Percentiles rank a stretch among this genome's conserved stretches.
Conservation (phyloP, 2,888 invertebrate genomes). For the Choristoneura rosaceana region DNA sequence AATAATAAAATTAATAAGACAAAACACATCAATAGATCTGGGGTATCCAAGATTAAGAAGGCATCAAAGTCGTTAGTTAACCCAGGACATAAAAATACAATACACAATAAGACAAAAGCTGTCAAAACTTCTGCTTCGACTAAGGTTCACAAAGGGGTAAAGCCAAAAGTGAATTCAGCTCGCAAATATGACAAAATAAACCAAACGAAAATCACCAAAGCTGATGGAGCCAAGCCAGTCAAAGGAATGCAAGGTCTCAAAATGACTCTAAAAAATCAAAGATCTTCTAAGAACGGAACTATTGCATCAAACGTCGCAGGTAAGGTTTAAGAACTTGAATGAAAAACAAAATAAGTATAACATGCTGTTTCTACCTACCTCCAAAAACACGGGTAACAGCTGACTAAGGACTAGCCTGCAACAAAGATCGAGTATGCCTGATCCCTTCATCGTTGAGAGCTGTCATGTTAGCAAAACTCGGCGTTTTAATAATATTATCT, state of each 20-base stretch:
- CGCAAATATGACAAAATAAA: neutral
- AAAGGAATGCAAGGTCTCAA: neutral
- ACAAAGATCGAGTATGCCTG: too few species aligned
- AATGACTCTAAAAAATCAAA: neutral
- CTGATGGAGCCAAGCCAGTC: neutral
- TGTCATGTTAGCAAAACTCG: neutral
- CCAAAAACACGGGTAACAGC: neutral
- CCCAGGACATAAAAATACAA: neutral
- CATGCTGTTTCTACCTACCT: too few species aligned
- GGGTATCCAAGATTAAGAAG: slow-evolving; percentile 28
- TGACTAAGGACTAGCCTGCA: neutral
- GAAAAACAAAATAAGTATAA: too few species aligned
- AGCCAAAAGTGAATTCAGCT: neutral
- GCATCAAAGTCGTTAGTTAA: neutral
- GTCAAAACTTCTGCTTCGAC: neutral
- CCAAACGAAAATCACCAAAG: neutral
- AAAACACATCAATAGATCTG: neutral
- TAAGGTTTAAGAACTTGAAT: neutral
- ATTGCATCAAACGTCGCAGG: neutral
- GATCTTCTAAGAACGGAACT: neutral
- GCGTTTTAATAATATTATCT: neutral
- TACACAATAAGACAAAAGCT: neutral
- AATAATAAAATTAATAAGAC: slow-evolving; percentile 23
- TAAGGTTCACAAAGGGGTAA: neutral
- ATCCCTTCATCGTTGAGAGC: too few species aligned